Conservation (phyloP, 2,888 invertebrate species). For the Andrena bucephala region DNA sequence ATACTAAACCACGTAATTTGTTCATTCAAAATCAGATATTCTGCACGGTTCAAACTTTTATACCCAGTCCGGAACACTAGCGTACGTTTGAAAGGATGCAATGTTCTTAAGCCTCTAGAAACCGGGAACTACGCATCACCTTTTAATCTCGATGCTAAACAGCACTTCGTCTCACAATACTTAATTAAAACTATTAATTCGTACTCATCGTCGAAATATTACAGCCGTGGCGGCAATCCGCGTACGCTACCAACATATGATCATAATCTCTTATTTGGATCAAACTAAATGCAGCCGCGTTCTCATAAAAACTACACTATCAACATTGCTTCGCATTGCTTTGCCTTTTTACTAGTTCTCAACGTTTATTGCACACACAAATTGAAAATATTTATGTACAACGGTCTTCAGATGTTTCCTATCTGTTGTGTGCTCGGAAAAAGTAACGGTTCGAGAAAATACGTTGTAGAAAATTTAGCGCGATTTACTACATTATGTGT, state of each 20-base stretch:
- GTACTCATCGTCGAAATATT: conserved; percentile 49
- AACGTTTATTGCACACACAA: background rate
- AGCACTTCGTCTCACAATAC: conserved; percentile 43
- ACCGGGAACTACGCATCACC: conserved; percentile 40
- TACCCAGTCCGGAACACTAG: background rate
- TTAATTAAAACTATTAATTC: conserved; percentile 54
- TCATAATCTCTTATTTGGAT: conserved; percentile 54
- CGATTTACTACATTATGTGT: background rate
- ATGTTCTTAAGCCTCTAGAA: background rate
- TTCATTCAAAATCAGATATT: conserved; percentile 20
- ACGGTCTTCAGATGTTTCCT: too few relatives aligned
- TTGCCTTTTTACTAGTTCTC: background rate
- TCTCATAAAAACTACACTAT: conserved; percentile 25
- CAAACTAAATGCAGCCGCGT: conserved; percentile 54
- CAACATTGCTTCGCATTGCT: background rate
- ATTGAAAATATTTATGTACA: too few relatives aligned
- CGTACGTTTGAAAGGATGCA: conserved; percentile 10
- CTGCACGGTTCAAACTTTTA: conserved; percentile 7
- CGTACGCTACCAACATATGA: conserved; percentile 60
- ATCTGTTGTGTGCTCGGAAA: background rate
- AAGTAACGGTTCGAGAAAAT: background rate
- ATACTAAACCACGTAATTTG: conserved; percentile 6
- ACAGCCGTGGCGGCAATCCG: conserved; percentile 63
- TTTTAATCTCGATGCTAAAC: conserved; percentile 47
- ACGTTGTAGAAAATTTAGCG: background rate